Conservation (phyloP, 2,797 vertebrate genomes). For the Fringilla coelebs region DNA sequence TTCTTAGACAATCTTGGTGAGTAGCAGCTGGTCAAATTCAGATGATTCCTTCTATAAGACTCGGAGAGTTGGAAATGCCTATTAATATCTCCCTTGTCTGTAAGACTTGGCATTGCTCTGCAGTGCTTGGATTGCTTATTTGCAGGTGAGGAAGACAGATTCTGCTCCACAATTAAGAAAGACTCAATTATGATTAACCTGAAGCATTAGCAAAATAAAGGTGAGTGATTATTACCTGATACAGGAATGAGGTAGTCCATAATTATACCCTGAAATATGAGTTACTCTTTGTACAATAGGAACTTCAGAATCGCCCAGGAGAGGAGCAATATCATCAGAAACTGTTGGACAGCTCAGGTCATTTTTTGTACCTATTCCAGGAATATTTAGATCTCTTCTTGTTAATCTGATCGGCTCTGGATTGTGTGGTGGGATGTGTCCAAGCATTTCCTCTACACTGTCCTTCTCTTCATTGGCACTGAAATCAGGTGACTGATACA, state of each 20-base stretch:
- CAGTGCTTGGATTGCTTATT: neutral
- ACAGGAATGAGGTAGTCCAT: conserved; percentile 82
- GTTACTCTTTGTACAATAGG: conserved; percentile 77
- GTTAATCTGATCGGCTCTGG: conserved; percentile 33
- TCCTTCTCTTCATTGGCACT: conserved; percentile 40
- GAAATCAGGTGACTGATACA: conserved; percentile 1
- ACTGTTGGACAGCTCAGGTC: conserved; percentile 10
- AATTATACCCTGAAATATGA: conserved; percentile 83
- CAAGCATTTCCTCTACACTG: neutral
- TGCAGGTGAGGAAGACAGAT: neutral
- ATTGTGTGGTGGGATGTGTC: conserved; percentile 32
- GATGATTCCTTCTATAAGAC: conserved; percentile 18
- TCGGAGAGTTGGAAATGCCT: neutral
- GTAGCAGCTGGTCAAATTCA: conserved; percentile 36
- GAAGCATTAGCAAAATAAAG: neutral
- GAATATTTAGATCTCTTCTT: neutral
- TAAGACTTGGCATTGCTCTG: neutral
- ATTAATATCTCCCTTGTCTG: neutral
- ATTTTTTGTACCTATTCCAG: conserved; percentile 25
- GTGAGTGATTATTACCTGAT: conserved; percentile 62
- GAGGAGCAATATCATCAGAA: conserved; percentile 51
- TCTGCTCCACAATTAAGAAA: neutral
- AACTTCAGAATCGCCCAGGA: conserved; percentile 57
- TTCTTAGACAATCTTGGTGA: conserved; percentile 18
- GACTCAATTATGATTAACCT: neutral